Conservation (phyloP, 2,888 invertebrate genomes). For the Drepana falcataria region DNA sequence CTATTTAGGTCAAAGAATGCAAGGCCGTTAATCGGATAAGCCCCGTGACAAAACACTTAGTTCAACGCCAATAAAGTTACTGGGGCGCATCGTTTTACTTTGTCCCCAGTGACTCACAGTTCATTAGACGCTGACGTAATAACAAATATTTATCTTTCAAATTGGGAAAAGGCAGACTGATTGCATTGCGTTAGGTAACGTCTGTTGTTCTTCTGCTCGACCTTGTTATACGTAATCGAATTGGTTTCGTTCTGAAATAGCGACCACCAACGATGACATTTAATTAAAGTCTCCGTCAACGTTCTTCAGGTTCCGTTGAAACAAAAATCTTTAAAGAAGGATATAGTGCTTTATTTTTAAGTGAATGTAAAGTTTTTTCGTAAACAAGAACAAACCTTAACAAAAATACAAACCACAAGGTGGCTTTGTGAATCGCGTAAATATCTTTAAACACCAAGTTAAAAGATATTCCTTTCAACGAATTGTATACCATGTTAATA, state of each 20-base stretch:
- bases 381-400: not conserved
- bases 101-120: constrained; percentile 35
- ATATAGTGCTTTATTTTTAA: not conserved
- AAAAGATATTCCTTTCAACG: not conserved
- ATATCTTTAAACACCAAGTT: not conserved
- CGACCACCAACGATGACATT: not conserved
- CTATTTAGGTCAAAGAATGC: constrained; percentile 42
- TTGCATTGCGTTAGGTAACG: not conserved
- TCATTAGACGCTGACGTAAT: constrained; percentile 14
- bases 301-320: not conserved
- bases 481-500: not conserved
- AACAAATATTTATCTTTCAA: constrained; percentile 2
- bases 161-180: constrained; percentile 5
- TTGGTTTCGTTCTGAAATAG: not conserved
- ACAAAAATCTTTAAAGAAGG: not conserved
- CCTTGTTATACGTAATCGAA: not conserved
- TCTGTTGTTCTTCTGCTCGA: not conserved
- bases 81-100: constrained; percentile 33
- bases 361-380: not conserved
- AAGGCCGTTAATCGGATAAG: constrained; percentile 44
- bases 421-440: not conserved
- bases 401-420: not conserved
- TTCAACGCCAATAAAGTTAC: constrained; percentile 34
- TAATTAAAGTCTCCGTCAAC: not conserved
- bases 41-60: constrained; percentile 39